Evolutionary conservation across 2,113 vertebrate genomes (phyloP).

Genomic region (Tragelaphus strepsiceros): DNA sequence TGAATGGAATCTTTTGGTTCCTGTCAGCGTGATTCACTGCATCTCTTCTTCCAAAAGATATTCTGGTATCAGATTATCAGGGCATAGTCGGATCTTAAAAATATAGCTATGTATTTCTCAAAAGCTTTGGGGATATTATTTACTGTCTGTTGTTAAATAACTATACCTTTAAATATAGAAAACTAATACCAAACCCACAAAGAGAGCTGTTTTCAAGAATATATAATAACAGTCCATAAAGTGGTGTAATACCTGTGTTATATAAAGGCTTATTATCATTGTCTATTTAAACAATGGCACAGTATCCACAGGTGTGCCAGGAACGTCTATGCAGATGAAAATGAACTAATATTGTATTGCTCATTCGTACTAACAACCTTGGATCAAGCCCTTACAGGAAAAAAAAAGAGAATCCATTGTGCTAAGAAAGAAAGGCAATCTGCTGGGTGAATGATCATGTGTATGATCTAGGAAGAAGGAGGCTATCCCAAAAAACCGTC

Average conservation of each 20-base stretch:
- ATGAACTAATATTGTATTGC: not conserved
- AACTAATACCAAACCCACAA: not conserved
- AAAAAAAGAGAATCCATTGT: not conserved
- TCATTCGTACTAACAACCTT: not conserved
- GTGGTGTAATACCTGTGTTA: not conserved
- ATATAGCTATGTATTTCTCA: not conserved
- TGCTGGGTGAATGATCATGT: not conserved
- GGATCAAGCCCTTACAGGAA: not conserved
- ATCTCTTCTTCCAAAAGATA: not conserved
- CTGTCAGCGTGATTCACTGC: not conserved
- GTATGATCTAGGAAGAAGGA: not conserved
- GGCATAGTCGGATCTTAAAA: not conserved
- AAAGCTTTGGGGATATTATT: not conserved
- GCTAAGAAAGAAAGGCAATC: not conserved
- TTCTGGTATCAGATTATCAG: not conserved
- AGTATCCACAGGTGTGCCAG: not conserved
- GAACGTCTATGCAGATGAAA: not conserved
- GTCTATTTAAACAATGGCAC: not conserved
- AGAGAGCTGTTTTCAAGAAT: not conserved
- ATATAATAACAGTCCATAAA: not conserved
- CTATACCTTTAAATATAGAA: not conserved
- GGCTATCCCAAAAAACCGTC: not conserved
- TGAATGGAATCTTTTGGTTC: not conserved
- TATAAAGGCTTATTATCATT: not conserved
- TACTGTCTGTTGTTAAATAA: conserved; percentile 21